phyloP scores from a whole-genome alignment of 2,888 invertebrate species.

The Cynaeus angustus region DNA sequence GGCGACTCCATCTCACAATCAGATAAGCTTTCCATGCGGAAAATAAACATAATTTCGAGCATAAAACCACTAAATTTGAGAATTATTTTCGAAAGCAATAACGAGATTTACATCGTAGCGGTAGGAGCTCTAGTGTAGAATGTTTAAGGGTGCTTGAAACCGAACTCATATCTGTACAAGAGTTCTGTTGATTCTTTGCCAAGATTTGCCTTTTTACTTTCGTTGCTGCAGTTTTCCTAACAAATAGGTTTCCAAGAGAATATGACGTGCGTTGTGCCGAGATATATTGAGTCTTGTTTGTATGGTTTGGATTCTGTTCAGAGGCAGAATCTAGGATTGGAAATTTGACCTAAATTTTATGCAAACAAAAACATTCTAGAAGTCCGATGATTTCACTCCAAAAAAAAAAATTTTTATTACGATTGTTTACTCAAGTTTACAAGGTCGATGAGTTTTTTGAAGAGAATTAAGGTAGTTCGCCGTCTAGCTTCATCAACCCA shows the following conservation, averaged over 20 bases:
- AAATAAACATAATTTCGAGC: no score
- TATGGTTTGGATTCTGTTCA: slow-evolving; percentile 1
- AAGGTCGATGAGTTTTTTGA: no score
- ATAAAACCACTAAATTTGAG: not conserved
- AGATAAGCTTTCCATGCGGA: not conserved
- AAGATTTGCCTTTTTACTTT: slow-evolving; percentile 12
- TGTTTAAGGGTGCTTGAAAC: slow-evolving; percentile 1
- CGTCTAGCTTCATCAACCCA: no score
- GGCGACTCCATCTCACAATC: not conserved
- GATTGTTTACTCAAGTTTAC: no score
- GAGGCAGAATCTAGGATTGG: no score
- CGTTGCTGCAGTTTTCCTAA: slow-evolving; percentile 6
- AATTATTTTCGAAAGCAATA: slow-evolving; percentile 4
- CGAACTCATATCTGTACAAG: not conserved
- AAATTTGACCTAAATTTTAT: no score
- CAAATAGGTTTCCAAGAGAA: slow-evolving; percentile 3
- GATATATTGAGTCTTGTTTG: not conserved
- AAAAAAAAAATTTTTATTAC: no score
- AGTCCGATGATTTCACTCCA: no score
- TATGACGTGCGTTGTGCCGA: slow-evolving; percentile 1
- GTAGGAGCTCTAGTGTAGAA: not conserved
- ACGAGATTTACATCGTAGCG: not conserved
- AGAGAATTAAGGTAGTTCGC: no score
- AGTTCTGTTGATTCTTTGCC: slow-evolving; percentile 21
- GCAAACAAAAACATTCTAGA: no score